Evolutionary conservation across 2,888 invertebrate species (phyloP), one percentile per base, ranked within the genome.

Genomic region (Agonopterix arenella): DNA sequence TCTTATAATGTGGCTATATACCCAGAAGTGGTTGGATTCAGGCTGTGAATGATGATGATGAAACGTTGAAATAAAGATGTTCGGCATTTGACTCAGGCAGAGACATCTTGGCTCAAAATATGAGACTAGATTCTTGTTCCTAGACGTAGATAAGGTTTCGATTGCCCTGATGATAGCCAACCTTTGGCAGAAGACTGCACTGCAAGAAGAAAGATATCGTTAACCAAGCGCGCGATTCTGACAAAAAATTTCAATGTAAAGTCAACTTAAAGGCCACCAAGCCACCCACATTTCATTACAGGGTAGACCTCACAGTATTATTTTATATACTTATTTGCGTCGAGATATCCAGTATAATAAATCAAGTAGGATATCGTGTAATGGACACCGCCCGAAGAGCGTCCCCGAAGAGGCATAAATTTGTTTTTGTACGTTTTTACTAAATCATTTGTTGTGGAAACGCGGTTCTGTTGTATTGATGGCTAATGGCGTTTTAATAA

Each of bases 281-380:
- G 57, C 65, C 70, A 66, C 72, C 73, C 73, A 74, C 76, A 72
- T 74, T 80, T 78, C 74, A 78, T 73, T 76, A 76, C 68, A 52
- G 66, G 50, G 44, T 45, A 44, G 72, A 73, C 69, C 70, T 68
- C 74, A 73, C 71, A 68, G 64, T 57, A 68, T 73, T 73, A 66
- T 70, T 68, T 70, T 73, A 76, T 74, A 73, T 71, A 70, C 64
- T 67, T 73, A 70, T 77, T 76, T 70, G 71, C 73, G 55, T 51
- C 68, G 72, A 73, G 78, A 77, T 80, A 76, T 71, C 71, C 68
- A 70, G 65, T 65, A 70, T 73, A 82, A 84, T 85, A 86, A 85
- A 88, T 86, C 85, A 85, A 78, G 76, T 58, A 78, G 82, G 83
- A 84, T 83, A 85, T 80, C 82, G 73, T 74, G 84, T 83, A 85